A percentile compares a stretch with the other conserved stretches of the same genome.
Evolutionary conservation across 2,888 invertebrate genomes (phyloP).

Genomic region (Cactoblastis cactorum): DNA sequence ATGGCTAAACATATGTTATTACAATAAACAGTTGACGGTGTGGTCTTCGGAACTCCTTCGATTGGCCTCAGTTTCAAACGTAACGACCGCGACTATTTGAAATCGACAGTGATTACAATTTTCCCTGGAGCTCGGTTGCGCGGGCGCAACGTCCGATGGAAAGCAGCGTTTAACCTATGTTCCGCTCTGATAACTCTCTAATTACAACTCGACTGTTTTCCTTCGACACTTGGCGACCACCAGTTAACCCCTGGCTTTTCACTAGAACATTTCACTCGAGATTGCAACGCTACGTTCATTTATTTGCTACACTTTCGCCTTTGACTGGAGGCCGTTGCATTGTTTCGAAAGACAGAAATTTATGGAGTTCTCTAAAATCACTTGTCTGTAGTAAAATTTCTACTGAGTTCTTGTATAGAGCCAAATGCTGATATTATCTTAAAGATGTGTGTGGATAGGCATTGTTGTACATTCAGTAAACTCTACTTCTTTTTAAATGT

Average conservation of each 20-base stretch:
- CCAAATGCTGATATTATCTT: not conserved
- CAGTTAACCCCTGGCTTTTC: conserved; percentile 71
- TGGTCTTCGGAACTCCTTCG: conserved; percentile 33
- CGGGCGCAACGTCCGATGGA: conserved; percentile 77
- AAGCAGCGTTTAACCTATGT: conserved; percentile 78
- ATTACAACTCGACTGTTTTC: conserved; percentile 71
- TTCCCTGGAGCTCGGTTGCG: conserved; percentile 72
- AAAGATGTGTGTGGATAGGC: not conserved
- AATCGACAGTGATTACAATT: conserved; percentile 79
- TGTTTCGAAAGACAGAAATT: conserved; percentile 36
- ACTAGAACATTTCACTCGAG: conserved; percentile 63
- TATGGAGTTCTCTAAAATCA: conserved; percentile 32
- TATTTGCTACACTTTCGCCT: conserved; percentile 70
- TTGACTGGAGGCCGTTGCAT: conserved; percentile 37
- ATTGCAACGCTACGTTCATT: conserved; percentile 50
- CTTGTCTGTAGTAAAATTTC: no score
- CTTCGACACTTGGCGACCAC: conserved; percentile 66
- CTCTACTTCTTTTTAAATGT: not conserved
- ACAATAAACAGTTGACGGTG: conserved; percentile 38
- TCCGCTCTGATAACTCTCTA: conserved; percentile 77
- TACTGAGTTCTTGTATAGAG: no score
- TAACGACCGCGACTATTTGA: conserved; percentile 64
- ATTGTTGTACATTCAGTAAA: not conserved
- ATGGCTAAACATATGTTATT: conserved; percentile 47
- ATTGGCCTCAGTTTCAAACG: conserved; percentile 55